phyloP scores from a whole-genome alignment of 1,140 invertebrate species.

The Brachionus rubens region DNA sequence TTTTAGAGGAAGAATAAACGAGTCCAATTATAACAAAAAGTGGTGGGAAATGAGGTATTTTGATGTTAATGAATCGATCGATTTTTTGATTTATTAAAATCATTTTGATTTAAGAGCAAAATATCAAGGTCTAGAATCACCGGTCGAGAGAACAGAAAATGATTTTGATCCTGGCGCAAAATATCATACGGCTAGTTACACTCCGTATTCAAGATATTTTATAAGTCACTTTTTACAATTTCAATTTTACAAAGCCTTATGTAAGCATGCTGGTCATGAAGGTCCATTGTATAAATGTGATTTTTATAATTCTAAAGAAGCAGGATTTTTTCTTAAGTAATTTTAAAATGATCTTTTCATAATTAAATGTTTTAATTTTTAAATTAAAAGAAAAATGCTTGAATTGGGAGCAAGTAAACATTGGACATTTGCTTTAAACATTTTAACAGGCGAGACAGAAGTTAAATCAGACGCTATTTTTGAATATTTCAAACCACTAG shows the following conservation, averaged over 20 bases:
- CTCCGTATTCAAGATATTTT: conserved; percentile 72
- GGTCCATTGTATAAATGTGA: conserved; percentile 81
- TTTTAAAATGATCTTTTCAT: not conserved
- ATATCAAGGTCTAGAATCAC: conserved; percentile 56
- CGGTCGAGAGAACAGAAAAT: conserved; percentile 49
- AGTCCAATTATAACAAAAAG: conserved; percentile 55
- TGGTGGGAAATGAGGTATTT: conserved; percentile 60
- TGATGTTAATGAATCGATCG: conserved; percentile 48
- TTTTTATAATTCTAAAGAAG: conserved; percentile 73
- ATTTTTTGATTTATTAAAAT: not conserved
- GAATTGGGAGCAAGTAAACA: conserved; percentile 69
- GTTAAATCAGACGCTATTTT: conserved; percentile 74
- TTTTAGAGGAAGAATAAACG: conserved; percentile 68
- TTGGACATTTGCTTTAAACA: conserved; percentile 73
- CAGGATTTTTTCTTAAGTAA: conserved; percentile 63
- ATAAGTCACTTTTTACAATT: conserved; percentile 84
- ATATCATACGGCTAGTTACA: conserved; percentile 51
- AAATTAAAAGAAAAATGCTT: conserved; percentile 38
- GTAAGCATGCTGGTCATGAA: conserved; percentile 71
- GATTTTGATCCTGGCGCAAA: conserved; percentile 54
- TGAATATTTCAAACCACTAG: conserved; percentile 77
- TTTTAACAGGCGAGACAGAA: conserved; percentile 70
- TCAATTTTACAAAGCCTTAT: conserved; percentile 80
- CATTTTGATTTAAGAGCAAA: conserved; percentile 48
- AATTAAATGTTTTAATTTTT: not conserved